phyloP scores from a whole-genome alignment of 2,113 vertebrate genomes.

The Gnathonemus longibarbis region DNA sequence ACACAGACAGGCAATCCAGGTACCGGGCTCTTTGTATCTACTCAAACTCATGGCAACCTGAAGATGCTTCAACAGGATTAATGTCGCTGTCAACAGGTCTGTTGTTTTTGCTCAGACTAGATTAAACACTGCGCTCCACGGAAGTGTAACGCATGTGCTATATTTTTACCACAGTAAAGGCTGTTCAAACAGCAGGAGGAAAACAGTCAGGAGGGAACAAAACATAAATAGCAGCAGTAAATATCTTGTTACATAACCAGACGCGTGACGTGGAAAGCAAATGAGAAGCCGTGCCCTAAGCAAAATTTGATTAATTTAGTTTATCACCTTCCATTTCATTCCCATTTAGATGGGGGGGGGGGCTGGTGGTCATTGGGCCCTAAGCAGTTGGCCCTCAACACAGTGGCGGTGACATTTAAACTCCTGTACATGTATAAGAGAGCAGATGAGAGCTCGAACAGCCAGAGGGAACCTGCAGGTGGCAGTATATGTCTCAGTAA shows the following conservation, averaged over 20 bases:
- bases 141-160: neutral
- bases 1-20: neutral
- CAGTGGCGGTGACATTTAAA: neutral
- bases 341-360: neutral
- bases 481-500: neutral
- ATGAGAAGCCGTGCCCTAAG: neutral
- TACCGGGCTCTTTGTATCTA: neutral
- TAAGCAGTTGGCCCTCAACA: neutral
- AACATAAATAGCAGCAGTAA: neutral
- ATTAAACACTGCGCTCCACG: neutral
- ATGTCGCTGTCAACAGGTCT: neutral
- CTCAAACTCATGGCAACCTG: neutral
- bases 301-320: neutral
- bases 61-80: neutral
- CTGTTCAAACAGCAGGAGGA: neutral
- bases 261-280: neutral
- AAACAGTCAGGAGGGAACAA: neutral
- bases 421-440: neutral
- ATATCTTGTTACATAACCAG: neutral
- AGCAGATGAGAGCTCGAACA: neutral
- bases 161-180: neutral
- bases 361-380: neutral
- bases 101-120: neutral
- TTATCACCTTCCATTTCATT: neutral
- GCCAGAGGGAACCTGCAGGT: neutral